Evolutionary conservation across 2,113 vertebrate species (phyloP).

Genomic region (Otis tarda): DNA sequence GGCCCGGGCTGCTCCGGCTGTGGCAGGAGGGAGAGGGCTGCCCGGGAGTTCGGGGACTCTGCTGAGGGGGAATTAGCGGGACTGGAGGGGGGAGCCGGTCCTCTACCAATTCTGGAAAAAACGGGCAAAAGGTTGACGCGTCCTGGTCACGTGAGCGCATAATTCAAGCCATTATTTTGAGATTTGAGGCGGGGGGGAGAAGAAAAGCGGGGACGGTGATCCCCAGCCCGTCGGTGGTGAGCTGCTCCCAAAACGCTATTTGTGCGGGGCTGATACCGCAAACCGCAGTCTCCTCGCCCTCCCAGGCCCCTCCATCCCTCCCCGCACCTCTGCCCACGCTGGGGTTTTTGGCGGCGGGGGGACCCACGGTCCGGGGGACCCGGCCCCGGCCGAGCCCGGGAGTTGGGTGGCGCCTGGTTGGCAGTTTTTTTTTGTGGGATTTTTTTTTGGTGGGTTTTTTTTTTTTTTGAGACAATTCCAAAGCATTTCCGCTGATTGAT

Average conservation of each 20-base stretch:
- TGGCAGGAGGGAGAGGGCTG: not conserved
- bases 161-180: conserved; percentile 63
- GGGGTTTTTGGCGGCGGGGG: not conserved
- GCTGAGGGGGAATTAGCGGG: not conserved
- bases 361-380: not conserved
- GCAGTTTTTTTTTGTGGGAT: too few relatives aligned
- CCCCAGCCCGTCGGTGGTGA: not conserved
- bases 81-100: not conserved
- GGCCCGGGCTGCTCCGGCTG: not conserved
- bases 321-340: not conserved
- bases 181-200: not conserved
- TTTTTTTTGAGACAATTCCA: conserved; percentile 69
- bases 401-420: not conserved
- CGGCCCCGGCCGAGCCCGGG: not conserved
- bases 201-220: not conserved
- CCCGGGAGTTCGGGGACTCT: not conserved
- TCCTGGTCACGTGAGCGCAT: conserved; percentile 63
- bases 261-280: not conserved
- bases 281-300: not conserved
- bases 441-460: too few relatives aligned
- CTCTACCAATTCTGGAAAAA: conserved; percentile 37
- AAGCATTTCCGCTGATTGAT: conserved; percentile 77
- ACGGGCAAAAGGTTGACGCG: conserved; percentile 62
- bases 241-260: conserved; percentile 45
- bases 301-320: not conserved